Base-by-base conservation (phyloP, 2,797 vertebrate species). In the Dromococcyx pavoninus region DNA sequence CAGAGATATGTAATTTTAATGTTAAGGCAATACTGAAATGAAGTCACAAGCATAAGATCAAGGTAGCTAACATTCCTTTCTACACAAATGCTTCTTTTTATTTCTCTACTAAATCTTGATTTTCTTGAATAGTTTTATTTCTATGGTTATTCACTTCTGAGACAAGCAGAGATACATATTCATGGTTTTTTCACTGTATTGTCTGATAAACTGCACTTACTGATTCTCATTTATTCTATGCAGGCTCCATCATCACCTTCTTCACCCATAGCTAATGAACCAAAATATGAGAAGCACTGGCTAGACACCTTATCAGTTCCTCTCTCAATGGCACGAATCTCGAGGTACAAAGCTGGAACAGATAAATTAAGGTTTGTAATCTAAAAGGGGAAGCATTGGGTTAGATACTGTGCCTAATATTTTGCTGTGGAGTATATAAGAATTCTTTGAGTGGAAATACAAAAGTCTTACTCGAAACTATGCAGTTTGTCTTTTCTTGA, bases 231-330 rank as follows among this genome's bases (percentile, higher is more conserved):
- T 98, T 98, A 88, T 98, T 98, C 97, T 96, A 44, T 66, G 66
- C 97, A 99, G 99, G 98, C 98, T 71, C 98, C 98, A 13, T 98
- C 98, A 66, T 98, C 98, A 13, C 99, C 99, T 94, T 98, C 98
- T 76, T 99, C 98, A 88, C 98, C 98, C 94, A 97, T 97, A 96
- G 98, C 98, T 98, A 98, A 98, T 95, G 98, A 99, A 98, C 98
- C 98, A 97, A 99, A 98, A 97, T 99, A 99, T 6, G 98, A 99
- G 98, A 99, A 99, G 97, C 98, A 98, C 95, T 99, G 99, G 99
- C 97, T 99, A 89, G 99, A 99, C 76, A 95, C 98, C 30, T 97
- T 98, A 95, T 98, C 97, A 37, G 96, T 99, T 96, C 98, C 99
- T 95, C 92, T 99, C 97, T 97, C 98, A 88, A 98, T 99, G 98